Conservation (phyloP, 1,140 invertebrate species). For the Thalassaphorura encarpata region DNA sequence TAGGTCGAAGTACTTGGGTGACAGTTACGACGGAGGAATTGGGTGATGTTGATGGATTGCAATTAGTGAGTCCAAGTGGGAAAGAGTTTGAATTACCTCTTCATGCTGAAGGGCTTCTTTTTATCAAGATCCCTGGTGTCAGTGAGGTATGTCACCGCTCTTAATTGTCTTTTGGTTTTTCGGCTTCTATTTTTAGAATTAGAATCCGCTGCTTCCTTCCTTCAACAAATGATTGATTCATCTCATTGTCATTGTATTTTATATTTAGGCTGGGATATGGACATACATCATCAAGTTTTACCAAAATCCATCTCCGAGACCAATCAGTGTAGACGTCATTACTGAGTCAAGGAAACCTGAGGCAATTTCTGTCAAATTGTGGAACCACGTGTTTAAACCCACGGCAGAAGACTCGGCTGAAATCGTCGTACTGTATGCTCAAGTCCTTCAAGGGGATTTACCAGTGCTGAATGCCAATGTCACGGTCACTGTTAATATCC, state of each 20-base stretch:
- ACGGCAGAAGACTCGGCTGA: slow-evolving; percentile 10
- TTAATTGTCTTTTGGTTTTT: slow-evolving; percentile 2
- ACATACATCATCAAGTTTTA: slow-evolving; percentile 33
- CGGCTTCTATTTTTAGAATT: background rate
- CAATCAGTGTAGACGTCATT: slow-evolving; percentile 31
- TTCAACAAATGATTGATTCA: too few relatives aligned
- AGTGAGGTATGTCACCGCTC: slow-evolving; percentile 24
- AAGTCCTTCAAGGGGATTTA: slow-evolving; percentile 31
- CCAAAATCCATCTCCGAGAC: slow-evolving; percentile 27
- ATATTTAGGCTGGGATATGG: slow-evolving; percentile 31
- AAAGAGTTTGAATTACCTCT: slow-evolving; percentile 33
- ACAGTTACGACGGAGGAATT: slow-evolving; percentile 32
- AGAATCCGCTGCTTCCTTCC: background rate
- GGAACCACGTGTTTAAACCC: slow-evolving; percentile 24
- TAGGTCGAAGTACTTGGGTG: slow-evolving; percentile 33
- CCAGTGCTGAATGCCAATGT: slow-evolving; percentile 33
- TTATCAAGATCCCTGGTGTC: slow-evolving; percentile 26
- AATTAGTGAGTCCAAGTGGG: slow-evolving; percentile 33
- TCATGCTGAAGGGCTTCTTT: slow-evolving; percentile 29
- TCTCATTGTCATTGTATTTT: background rate
- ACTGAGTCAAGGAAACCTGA: slow-evolving; percentile 30
- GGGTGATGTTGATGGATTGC: slow-evolving; percentile 34
- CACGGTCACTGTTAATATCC: slow-evolving; percentile 22
- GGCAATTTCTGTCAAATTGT: slow-evolving; percentile 30
- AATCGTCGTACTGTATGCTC: slow-evolving; percentile 25